Base-by-base conservation (phyloP, 2,113 vertebrate genomes). In the Hiodon tergisus region DNA sequence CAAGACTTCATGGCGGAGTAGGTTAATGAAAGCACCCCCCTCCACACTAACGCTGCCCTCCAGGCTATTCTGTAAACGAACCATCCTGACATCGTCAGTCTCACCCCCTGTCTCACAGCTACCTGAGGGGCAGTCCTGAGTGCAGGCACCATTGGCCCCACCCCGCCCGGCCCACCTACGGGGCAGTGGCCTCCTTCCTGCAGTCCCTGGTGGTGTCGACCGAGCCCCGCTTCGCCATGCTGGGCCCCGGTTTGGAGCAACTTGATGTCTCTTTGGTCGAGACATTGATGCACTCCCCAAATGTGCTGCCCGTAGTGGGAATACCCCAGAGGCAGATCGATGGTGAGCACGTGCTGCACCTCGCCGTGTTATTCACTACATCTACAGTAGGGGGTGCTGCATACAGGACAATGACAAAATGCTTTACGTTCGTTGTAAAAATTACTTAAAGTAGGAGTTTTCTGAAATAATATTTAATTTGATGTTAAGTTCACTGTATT, bases 161-260 rank as follows among this genome's bases (percentile, higher is more conserved):
- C 2, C 90, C 83, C 2, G 86, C 31, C 31, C 31, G 86, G 57
- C 86, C 89, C 0, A 68, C 87, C 0, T 93, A 95, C 9, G 85
- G 87, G 57, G 73, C 91, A 2, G 87, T 97, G 60, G 89, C 93
- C 3, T 96, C 92, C 0, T 95, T 98, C 83, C 84, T 97, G 71
- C 93, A 95, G 3, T 95, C 91, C 0, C 75, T 98, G 79, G 92
- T 95, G 67, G 84, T 88, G 31, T 89, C 89, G 4, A 70, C 90
- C 53, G 95, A 98, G 76, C 95, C 95, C 6, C 92, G 94, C 63
- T 97, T 94, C 67, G 94, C 94, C 58, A 98, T 99, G 95, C 95
- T 99, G 79, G 97, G 97, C 8, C 94, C 94, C 0, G 97, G 96
- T 47, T 90, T 98, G 81, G 97, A 98, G 86, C 91, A 98, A 80